Evolutionary conservation across 2,888 invertebrate genomes (phyloP), one percentile per base, ranked within the genome.

Genomic region (Scelioninae gen. 1): DNA sequence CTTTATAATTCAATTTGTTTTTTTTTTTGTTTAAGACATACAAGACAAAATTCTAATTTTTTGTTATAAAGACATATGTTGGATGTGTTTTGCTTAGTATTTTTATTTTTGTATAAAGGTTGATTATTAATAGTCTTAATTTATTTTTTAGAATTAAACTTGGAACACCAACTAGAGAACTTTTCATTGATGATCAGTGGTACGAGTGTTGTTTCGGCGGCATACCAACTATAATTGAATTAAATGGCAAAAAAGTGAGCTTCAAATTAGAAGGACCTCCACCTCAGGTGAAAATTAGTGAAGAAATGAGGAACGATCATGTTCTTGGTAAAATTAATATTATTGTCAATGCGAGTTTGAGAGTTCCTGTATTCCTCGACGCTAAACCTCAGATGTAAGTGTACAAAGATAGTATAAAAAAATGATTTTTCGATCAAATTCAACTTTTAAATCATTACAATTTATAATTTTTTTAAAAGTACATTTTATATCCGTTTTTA

Each of bases 151-250:
- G 95, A 82, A 95, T 99, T 43, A 95, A 96, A 86, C 96, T 98
- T 86, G 99, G 99, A 13, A 97, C 97, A 10, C 98, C 98, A 0
- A 97, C 98, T 0, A 94, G 98, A 68, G 98, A 99, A 89, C 93
- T 99, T 40, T 97, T 95, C 88, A 95, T 99, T 58, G 97, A 99
- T 90, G 96, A 96, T 8, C 94, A 95, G 81, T 96, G 97, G 94
- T 98, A 96, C 91, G 98, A 98, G 91, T 97, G 98, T 87, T 97
- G 96, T 92, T 99, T 99, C 91, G 98, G 97, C 38, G 98, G 98
- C 0, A 96, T 96, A 55, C 96, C 97, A 0, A 94, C 97, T 58
- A 95, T 95, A 0, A 95, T 98, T 9, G 95, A 96, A 51, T 94
- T 99, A 43, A 96, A 96, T 76, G 96, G 96, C 0, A 95, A 96